Evolutionary conservation across 2,113 vertebrate genomes (phyloP), one percentile per base, ranked within the genome.

Genomic region (Poecile atricapillus): DNA sequence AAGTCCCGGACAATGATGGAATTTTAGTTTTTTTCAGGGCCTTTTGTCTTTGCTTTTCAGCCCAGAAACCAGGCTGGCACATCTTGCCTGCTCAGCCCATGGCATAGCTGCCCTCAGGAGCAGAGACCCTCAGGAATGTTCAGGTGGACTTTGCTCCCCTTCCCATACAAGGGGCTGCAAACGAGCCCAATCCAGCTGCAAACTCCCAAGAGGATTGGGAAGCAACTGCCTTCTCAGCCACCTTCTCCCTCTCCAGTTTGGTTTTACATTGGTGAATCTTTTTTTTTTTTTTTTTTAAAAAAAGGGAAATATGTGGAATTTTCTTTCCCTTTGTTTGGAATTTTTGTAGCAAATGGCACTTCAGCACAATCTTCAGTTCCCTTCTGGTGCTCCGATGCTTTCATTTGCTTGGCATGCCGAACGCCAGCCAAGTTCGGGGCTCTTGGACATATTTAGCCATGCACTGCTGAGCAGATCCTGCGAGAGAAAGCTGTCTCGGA

Each of bases 361-460:
- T 83, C 1, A 90, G 63, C 73, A 62, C 92, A 82, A 79, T 76
- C 87, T 74, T 77, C 5, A 7, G 77, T 70, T 90, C 88, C 91
- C 85, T 92, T 90, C 80, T 95, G 85, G 84, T 67, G 67, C 78
- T 94, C 65, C 1, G 33, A 81, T 93, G 88, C 76, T 95, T 97
- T 97, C 94, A 96, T 47, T 83, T 83, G 92, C 93, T 94, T 83
- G 96, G 96, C 87, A 93, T 82, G 90, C 89, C 10, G 39, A 79
- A 76, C 1, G 10, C 58, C 64, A 87, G 95, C 94, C 93, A 95
- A 94, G 89, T 94, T 94, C 3, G 27, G 89, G 87, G 93, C 95
- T 96, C 86, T 87, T 96, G 89, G 93, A 94, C 94, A 91, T 97
- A 96, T 96, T 97, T 94, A 96, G 90, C 59, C 75, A 97, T 86